phyloP scores from a whole-genome alignment of 2,113 vertebrate species.

The Bufo gargarizans region DNA sequence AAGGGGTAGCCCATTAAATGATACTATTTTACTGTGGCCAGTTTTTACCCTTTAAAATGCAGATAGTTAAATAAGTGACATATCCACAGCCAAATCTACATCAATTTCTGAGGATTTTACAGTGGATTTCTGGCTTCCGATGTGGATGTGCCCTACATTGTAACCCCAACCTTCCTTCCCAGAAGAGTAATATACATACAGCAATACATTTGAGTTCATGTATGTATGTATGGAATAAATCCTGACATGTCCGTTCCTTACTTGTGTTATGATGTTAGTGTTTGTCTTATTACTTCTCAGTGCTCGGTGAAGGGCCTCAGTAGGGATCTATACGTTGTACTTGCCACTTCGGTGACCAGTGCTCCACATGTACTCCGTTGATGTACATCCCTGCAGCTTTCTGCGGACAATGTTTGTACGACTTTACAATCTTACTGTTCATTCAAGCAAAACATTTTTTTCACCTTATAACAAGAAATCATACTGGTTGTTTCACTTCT shows the following conservation, averaged over 20 bases:
- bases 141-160: neutral
- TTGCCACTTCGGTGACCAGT: slow-evolving; percentile 5
- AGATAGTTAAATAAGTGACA: too few relatives aligned
- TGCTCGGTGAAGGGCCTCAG: neutral
- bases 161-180: too few relatives aligned
- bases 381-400: slow-evolving; percentile 16
- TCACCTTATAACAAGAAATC: neutral
- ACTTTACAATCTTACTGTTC: slow-evolving; percentile 32
- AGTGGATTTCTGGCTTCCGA: too few relatives aligned
- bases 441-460: slow-evolving; percentile 16
- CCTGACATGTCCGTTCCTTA: neutral
- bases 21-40: too few relatives aligned
- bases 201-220: too few relatives aligned
- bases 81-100: too few relatives aligned
- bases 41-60: too few relatives aligned
- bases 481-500: neutral
- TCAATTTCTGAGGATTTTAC: too few relatives aligned
- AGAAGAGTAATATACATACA: neutral
- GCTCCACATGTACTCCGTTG: slow-evolving; percentile 21
- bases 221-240: neutral
- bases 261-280: neutral
- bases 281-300: neutral
- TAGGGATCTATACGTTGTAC: neutral
- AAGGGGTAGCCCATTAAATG: too few relatives aligned
- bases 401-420: slow-evolving; percentile 13